These are phyloP conservation scores for Chiroxiphia lanceolata DNA, from an alignment of 2,797 vertebrate species.

Conservation along the genomic window DNA sequence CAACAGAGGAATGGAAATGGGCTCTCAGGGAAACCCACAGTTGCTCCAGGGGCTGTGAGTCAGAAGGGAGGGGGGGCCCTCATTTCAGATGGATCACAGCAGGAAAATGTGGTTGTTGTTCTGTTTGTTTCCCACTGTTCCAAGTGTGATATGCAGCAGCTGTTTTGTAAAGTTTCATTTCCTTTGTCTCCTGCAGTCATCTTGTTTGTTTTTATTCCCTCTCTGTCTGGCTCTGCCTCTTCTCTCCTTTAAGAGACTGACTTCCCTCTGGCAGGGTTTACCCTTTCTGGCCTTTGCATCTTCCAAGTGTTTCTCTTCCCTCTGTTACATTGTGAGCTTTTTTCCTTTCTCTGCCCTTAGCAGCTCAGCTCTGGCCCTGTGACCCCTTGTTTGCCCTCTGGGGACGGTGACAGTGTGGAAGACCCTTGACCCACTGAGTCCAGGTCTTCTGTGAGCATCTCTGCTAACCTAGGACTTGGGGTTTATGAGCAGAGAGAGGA, in stretches of 20 bases:
- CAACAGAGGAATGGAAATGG: neutral
- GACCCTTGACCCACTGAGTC: neutral
- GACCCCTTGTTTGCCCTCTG: neutral
- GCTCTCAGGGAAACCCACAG: neutral
- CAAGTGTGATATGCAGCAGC: neutral
- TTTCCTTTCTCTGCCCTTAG: neutral
- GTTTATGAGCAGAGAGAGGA: neutral
- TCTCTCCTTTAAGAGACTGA: neutral
- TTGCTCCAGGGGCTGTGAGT: slow-evolving; percentile 9
- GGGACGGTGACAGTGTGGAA: neutral
- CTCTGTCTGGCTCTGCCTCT: neutral
- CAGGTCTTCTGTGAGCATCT: neutral
- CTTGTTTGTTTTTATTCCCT: neutral
- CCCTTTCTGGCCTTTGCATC: neutral
- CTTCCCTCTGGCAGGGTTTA: neutral
- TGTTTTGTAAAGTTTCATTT: neutral
- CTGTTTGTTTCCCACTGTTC: neutral
- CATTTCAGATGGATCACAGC: slow-evolving; percentile 1
- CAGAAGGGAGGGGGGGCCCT: neutral
- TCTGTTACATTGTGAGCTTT: neutral
- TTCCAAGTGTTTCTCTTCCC: neutral
- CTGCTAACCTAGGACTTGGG: neutral
- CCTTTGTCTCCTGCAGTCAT: neutral
- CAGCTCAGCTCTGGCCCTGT: neutral
- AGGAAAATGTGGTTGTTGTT: neutral